These are phyloP conservation scores for Parthenolecanium corni DNA, from an alignment of 2,888 invertebrate species.

Conservation along the genomic window DNA sequence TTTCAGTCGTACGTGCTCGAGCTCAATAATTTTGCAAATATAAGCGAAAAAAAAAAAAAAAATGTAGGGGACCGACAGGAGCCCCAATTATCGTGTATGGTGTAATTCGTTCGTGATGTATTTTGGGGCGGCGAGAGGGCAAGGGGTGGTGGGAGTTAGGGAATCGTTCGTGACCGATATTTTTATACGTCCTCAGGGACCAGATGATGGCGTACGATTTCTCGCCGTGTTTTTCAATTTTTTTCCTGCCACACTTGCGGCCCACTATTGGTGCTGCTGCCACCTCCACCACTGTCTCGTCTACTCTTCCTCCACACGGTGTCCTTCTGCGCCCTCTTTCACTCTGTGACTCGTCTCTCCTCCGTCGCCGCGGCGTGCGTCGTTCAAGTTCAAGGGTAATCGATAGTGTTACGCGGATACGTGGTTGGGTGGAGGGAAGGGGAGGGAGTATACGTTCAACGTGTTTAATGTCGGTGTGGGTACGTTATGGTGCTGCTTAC, in stretches of 20 bases:
- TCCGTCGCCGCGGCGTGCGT: constrained; percentile 15
- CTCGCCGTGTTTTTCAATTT: no score
- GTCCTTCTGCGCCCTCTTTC: neutral
- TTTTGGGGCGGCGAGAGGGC: no score
- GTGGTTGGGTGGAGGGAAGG: constrained; percentile 35
- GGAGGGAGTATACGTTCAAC: constrained; percentile 33
- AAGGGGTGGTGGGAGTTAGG: neutral
- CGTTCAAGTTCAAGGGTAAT: constrained; percentile 30
- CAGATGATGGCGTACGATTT: constrained; percentile 25
- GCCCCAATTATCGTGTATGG: no score
- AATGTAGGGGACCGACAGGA: no score
- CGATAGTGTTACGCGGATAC: constrained; percentile 29
- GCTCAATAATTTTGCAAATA: no score
- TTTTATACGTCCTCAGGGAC: constrained; percentile 6
- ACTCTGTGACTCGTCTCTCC: neutral
- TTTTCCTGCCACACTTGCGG: constrained; percentile 17
- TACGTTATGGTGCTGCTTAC: neutral
- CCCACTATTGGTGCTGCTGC: constrained; percentile 23
- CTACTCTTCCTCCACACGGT: neutral
- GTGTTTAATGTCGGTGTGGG: neutral
- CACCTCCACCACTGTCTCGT: neutral
- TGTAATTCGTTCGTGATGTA: neutral
- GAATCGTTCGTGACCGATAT: constrained; percentile 26
- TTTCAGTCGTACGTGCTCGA: no score
- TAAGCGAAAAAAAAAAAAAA: no score